These are phyloP conservation scores for Lypha dubia DNA, from an alignment of 2,888 invertebrate genomes.

Conservation along the genomic window DNA sequence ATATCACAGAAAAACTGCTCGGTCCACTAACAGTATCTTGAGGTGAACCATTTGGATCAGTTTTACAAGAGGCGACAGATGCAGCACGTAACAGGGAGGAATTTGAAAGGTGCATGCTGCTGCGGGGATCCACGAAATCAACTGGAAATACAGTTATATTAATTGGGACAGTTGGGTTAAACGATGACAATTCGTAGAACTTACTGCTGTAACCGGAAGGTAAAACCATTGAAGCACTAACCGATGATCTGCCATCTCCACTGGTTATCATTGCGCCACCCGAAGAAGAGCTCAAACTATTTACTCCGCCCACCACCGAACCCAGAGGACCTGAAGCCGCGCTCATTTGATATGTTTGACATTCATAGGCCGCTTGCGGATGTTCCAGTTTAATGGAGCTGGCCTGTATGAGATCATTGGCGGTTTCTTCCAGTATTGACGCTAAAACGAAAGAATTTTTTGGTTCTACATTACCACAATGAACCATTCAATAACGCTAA, in stretches of 20 bases:
- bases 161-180: not conserved
- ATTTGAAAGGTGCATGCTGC: constrained; percentile 80
- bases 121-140: constrained; percentile 83
- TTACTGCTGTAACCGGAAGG: constrained; percentile 92
- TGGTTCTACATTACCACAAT: constrained; percentile 67
- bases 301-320: constrained; percentile 64
- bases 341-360: constrained; percentile 89
- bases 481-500: constrained; percentile 53
- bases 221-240: constrained; percentile 86
- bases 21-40: constrained; percentile 74
- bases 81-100: constrained; percentile 80
- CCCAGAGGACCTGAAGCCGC: constrained; percentile 55
- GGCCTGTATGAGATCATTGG: constrained; percentile 86
- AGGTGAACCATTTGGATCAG: constrained; percentile 81
- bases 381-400: constrained; percentile 92
- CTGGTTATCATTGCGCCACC: constrained; percentile 74
- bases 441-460: constrained; percentile 85
- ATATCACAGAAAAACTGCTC: constrained; percentile 80
- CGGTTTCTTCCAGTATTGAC: constrained; percentile 96
- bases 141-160: constrained; percentile 74
- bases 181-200: constrained; percentile 76
- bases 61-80: constrained; percentile 77
- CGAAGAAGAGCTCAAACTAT: constrained; percentile 61
- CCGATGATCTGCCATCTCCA: constrained; percentile 74
- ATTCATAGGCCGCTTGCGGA: constrained; percentile 88